phyloP scores from a whole-genome alignment of 2,888 invertebrate genomes.

The Machimus rusticus region DNA sequence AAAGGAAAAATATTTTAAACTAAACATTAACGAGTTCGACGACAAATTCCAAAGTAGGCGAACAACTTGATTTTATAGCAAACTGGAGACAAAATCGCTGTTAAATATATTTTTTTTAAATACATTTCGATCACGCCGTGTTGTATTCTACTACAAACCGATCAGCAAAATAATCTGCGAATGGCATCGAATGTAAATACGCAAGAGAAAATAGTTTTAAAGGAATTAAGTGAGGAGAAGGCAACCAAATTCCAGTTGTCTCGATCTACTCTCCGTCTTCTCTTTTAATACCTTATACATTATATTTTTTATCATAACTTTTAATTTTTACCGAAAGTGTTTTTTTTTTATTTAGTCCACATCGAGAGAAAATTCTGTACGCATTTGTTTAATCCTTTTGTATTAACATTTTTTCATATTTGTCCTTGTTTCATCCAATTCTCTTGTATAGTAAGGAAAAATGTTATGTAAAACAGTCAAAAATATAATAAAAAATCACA shows the following conservation, averaged over 20 bases:
- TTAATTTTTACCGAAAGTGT: neutral
- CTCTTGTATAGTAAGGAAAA: slow-evolving; percentile 23
- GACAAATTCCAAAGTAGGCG: slow-evolving; percentile 44
- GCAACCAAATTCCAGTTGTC: neutral
- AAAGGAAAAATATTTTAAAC: slow-evolving; percentile 2
- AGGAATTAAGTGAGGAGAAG: neutral
- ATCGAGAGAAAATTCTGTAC: slow-evolving; percentile 25
- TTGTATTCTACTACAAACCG: neutral
- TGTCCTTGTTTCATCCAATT: slow-evolving; percentile 32
- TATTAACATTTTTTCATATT: slow-evolving; percentile 32
- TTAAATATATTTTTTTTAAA: neutral
- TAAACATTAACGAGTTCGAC: neutral
- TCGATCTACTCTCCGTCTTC: neutral
- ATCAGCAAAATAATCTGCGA: neutral
- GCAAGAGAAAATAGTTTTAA: neutral
- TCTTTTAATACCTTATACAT: neutral
- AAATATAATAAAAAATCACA: slow-evolving; percentile 6
- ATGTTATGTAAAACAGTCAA: slow-evolving; percentile 28
- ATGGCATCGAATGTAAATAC: slow-evolving; percentile 20
- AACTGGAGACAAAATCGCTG: neutral
- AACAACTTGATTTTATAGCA: neutral
- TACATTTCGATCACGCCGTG: slow-evolving; percentile 3
- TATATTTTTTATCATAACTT: slow-evolving; percentile 6
- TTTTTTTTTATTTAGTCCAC: neutral
- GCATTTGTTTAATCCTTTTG: slow-evolving; percentile 2